phyloP scores from a whole-genome alignment of 2,888 invertebrate genomes.

The Eupithecia dodoneata region DNA sequence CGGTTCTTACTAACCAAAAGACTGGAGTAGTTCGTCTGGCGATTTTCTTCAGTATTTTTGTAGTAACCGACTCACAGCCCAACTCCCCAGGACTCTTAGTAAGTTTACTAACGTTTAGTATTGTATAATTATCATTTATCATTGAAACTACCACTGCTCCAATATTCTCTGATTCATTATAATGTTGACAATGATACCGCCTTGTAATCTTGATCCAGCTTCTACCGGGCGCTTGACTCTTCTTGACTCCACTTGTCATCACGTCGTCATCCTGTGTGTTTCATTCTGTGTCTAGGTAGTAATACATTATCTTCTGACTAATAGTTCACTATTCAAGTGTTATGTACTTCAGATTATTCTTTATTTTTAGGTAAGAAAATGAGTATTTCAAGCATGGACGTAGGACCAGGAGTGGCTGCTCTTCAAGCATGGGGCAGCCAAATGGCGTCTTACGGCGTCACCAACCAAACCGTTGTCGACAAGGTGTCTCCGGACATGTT shows the following conservation, averaged over 20 bases:
- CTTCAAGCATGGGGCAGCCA: slow-evolving; percentile 80
- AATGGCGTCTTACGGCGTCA: slow-evolving; percentile 77
- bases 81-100: slow-evolving; percentile 61
- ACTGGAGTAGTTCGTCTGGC: slow-evolving; percentile 83
- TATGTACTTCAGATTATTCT: background rate
- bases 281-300: background rate
- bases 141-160: background rate
- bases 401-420: slow-evolving; percentile 76
- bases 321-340: background rate
- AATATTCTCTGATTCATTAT: too few species aligned
- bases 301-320: background rate
- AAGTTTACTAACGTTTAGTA: slow-evolving; percentile 40
- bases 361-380: slow-evolving; percentile 61
- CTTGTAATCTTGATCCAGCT: too few species aligned
- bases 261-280: background rate
- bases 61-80: slow-evolving; percentile 75
- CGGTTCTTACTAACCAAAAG: slow-evolving; percentile 67
- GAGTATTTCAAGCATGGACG: slow-evolving; percentile 73
- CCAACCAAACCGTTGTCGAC: slow-evolving; percentile 93
- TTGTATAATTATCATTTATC: background rate
- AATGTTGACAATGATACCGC: too few species aligned
- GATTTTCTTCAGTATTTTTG: slow-evolving; percentile 85
- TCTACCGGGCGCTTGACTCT: background rate
- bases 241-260: background rate
- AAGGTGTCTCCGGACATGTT: slow-evolving; percentile 90